phyloP scores from a whole-genome alignment of 1,140 invertebrate species.

The Sitobion miscanthi region DNA sequence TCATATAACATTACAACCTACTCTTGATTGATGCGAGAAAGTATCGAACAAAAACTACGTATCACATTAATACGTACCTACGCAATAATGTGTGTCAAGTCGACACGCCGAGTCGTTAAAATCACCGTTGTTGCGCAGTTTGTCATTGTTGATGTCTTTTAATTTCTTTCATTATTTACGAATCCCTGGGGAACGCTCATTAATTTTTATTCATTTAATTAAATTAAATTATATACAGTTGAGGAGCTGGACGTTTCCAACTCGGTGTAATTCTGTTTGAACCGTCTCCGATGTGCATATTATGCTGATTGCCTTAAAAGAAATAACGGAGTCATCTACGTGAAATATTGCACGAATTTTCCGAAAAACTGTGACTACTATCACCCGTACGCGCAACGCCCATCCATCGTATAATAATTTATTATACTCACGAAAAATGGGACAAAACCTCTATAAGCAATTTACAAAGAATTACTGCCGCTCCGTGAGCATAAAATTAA shows the following conservation, averaged over 20 bases:
- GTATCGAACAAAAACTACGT: not conserved
- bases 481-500: not conserved
- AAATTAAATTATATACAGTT: no score
- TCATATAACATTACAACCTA: not conserved
- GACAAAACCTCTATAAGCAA: not conserved
- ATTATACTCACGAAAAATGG: not conserved
- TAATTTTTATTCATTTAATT: no score
- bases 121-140: not conserved
- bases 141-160: not conserved
- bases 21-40: conserved; percentile 2
- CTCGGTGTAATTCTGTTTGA: not conserved
- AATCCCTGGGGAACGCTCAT: not conserved
- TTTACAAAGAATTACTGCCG: not conserved
- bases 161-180: not conserved
- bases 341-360: not conserved
- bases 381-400: not conserved
- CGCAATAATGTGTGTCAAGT: not conserved
- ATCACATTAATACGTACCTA: not conserved
- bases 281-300: not conserved
- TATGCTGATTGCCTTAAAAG: not conserved
- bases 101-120: not conserved
- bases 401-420: not conserved
- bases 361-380: not conserved
- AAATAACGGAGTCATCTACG: not conserved
- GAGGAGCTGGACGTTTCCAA: not conserved